These are phyloP conservation scores for Lamellibrachia columna DNA, from an alignment of 2,888 invertebrate species.

Conservation along the genomic window DNA sequence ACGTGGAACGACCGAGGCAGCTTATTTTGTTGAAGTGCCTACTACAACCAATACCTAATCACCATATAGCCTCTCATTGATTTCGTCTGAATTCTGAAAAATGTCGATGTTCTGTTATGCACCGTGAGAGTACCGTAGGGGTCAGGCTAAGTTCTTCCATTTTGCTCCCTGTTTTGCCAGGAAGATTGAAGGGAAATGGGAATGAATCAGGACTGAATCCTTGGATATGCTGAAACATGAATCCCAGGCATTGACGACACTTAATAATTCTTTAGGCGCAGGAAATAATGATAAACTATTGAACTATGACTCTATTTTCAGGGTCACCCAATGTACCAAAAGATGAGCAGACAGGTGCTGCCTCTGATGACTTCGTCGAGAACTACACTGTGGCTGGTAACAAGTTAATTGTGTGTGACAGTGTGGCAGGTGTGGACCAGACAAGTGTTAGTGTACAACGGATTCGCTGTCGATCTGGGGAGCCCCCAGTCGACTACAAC, in stretches of 20 bases:
- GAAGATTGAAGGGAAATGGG: no score
- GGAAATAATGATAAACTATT: not conserved
- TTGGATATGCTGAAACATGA: not conserved
- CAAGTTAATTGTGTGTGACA: not conserved
- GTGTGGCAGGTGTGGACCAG: not conserved
- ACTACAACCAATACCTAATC: no score
- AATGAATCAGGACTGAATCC: no score
- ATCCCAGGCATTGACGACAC: not conserved
- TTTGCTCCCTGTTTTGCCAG: no score
- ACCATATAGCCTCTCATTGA: no score
- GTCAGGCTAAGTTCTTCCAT: no score
- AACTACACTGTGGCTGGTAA: not conserved
- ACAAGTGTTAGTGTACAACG: not conserved
- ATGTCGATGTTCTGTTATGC: no score
- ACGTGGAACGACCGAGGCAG: no score
- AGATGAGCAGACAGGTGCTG: not conserved
- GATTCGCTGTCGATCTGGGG: slow-evolving; percentile 24
- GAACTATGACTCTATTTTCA: not conserved
- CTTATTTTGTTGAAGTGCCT: no score
- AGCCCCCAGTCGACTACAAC: slow-evolving; percentile 29
- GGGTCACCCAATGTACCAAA: not conserved
- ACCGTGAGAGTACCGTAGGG: no score
- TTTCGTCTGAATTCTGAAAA: no score
- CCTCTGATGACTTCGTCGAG: not conserved
- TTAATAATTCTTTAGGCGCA: not conserved